A percentile compares a stretch with the other conserved stretches of the same genome.
Evolutionary conservation across 2,888 invertebrate species (phyloP).

Genomic region (Heliconius cydno): DNA sequence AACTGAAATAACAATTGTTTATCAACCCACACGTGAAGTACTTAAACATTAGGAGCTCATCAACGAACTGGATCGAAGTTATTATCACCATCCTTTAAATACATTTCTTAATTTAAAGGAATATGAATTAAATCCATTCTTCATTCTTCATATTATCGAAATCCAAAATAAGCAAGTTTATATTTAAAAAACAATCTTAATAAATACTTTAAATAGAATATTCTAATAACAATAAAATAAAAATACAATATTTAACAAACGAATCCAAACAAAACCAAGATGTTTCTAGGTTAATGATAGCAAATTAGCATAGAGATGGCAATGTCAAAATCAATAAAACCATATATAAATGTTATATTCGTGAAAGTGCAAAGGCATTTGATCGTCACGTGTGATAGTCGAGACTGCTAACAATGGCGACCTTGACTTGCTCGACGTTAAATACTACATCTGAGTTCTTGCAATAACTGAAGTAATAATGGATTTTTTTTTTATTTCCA

Average conservation of each 20-base stretch:
- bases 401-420: slow-evolving; percentile 67
- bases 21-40: slow-evolving; percentile 41
- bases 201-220: background rate
- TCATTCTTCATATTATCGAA: no score
- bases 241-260: background rate
- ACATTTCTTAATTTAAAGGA: no score
- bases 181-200: background rate
- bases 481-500: slow-evolving; percentile 36
- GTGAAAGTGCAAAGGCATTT: slow-evolving; percentile 60
- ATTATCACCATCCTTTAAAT: no score
- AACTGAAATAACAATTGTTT: slow-evolving; percentile 32
- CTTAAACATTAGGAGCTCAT: slow-evolving; percentile 25
- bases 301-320: slow-evolving; percentile 23
- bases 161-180: background rate
- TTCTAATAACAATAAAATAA: background rate
- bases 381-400: slow-evolving; percentile 65
- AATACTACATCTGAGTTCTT: slow-evolving; percentile 55
- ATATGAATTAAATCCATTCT: no score
- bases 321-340: slow-evolving; percentile 43
- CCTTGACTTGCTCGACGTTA: slow-evolving; percentile 62
- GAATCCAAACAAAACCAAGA: background rate
- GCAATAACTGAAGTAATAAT: slow-evolving; percentile 57
- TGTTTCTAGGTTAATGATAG: slow-evolving; percentile 17
- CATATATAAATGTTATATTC: slow-evolving; percentile 50
- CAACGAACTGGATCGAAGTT: background rate